These are phyloP conservation scores for Chiloscyllium punctatum DNA, from an alignment of 2,797 vertebrate species.

Conservation along the genomic window DNA sequence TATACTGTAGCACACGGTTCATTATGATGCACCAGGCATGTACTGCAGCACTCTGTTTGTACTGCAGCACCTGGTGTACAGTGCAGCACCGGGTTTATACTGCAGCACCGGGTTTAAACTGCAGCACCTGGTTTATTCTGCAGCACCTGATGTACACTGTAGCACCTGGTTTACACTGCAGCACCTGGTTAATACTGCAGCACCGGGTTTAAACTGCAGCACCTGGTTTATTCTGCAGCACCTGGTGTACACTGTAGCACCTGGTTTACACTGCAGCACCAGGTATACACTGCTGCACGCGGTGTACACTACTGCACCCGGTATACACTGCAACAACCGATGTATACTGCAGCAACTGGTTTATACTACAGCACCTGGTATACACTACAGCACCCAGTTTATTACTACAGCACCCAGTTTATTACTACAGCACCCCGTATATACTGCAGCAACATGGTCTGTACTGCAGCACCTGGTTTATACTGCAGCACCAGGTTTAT, in stretches of 20 bases:
- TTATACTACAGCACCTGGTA: background rate
- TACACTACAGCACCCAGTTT: too few relatives aligned
- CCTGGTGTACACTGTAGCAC: background rate
- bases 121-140: background rate
- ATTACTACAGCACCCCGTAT: background rate
- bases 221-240: background rate
- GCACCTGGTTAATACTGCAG: too few relatives aligned
- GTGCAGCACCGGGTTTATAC: background rate
- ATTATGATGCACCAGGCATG: background rate
- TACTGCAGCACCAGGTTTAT: background rate
- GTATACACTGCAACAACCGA: background rate
- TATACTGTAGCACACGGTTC: too few relatives aligned
- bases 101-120: too few relatives aligned
- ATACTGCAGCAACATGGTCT: background rate
- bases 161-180: background rate
- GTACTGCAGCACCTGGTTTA: background rate
- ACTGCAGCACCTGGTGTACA: background rate
- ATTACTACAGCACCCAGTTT: background rate
- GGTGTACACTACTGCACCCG: too few relatives aligned
- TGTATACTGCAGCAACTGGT: background rate
- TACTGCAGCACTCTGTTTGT: background rate
- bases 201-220: background rate
- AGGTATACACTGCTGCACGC: background rate
- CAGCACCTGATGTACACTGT: too few relatives aligned
- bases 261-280: background rate